phyloP scores from a whole-genome alignment of 1,140 invertebrate genomes.

The Drosophila malerkotliana region DNA sequence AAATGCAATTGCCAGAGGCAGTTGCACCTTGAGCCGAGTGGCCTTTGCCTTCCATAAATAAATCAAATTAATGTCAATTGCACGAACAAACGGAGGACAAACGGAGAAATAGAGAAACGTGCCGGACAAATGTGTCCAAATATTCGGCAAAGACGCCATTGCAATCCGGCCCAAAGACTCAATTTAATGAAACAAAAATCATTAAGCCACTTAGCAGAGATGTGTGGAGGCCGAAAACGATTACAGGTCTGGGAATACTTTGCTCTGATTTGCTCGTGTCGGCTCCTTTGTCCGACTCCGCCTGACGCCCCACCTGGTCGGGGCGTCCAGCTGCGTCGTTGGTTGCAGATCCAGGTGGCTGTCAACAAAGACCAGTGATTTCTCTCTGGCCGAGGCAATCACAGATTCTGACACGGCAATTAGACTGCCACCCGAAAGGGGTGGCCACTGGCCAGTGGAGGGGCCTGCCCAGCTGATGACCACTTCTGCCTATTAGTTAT shows the following conservation, averaged over 20 bases:
- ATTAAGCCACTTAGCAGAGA: conserved; percentile 69
- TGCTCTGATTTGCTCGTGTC: conserved; percentile 17
- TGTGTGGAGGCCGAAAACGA: conserved; percentile 34
- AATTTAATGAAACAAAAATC: conserved; percentile 75
- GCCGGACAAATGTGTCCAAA: conserved; percentile 23
- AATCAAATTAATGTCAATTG: conserved; percentile 80
- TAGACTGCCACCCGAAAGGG: conserved; percentile 66
- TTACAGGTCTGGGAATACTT: conserved; percentile 28
- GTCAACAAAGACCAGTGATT: conserved; percentile 63
- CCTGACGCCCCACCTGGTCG: conserved; percentile 20
- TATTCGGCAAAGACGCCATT: conserved; percentile 29
- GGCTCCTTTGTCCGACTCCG: not conserved
- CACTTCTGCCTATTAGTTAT: conserved; percentile 80
- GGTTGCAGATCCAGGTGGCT: conserved; percentile 40
- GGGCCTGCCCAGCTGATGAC: conserved; percentile 7
- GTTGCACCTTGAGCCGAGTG: conserved; percentile 53
- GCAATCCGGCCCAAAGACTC: conserved; percentile 22
- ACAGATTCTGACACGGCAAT: conserved; percentile 72
- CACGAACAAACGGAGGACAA: conserved; percentile 18
- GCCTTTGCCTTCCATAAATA: conserved; percentile 63
- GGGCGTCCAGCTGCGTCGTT: conserved; percentile 26
- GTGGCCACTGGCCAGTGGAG: not conserved
- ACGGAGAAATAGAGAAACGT: conserved; percentile 9
- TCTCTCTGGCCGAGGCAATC: conserved; percentile 66
- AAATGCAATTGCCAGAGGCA: conserved; percentile 58